phyloP scores from a whole-genome alignment of 1,140 invertebrate species.

The Pollicipes pollicipes region DNA sequence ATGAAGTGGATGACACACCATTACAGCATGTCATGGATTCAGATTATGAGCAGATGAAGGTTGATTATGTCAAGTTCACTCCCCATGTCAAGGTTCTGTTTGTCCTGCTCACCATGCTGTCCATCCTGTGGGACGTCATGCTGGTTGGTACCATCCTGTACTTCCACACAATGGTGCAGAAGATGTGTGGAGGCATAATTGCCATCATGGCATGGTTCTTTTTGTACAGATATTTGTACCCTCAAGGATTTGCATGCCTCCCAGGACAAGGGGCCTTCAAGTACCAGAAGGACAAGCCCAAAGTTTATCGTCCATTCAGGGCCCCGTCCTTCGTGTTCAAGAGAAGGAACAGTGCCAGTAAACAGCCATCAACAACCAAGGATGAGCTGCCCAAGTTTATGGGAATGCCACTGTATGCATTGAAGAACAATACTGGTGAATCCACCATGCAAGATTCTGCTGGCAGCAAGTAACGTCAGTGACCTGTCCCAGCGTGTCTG shows the following conservation, averaged over 20 bases:
- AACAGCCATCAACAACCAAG: conserved; percentile 17
- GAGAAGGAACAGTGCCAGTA: not conserved
- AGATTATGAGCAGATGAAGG: conserved; percentile 50
- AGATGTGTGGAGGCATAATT: conserved; percentile 66
- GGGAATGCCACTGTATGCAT: conserved; percentile 50
- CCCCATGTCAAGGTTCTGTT: conserved; percentile 63
- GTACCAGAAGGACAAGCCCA: conserved; percentile 34
- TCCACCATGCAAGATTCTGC: conserved; percentile 10
- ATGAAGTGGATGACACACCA: conserved; percentile 33
- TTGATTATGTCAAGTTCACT: conserved; percentile 52
- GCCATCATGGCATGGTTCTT: conserved; percentile 80
- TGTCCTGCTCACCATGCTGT: conserved; percentile 55
- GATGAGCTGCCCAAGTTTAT: conserved; percentile 42
- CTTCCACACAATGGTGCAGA: conserved; percentile 89
- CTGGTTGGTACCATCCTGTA: conserved; percentile 75
- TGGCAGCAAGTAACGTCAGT: conserved; percentile 6
- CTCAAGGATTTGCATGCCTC: conserved; percentile 36
- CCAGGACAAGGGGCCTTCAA: conserved; percentile 63
- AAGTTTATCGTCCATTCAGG: not conserved
- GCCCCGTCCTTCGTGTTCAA: not conserved
- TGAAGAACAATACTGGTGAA: conserved; percentile 19
- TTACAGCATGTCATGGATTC: conserved; percentile 43
- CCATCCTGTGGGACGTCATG: conserved; percentile 85
- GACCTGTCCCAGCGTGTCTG: too few relatives aligned
- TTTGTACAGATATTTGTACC: conserved; percentile 64